Evolutionary conservation across 2,797 vertebrate genomes (phyloP), one percentile per base, ranked within the genome.

Genomic region (Menidia menidia): DNA sequence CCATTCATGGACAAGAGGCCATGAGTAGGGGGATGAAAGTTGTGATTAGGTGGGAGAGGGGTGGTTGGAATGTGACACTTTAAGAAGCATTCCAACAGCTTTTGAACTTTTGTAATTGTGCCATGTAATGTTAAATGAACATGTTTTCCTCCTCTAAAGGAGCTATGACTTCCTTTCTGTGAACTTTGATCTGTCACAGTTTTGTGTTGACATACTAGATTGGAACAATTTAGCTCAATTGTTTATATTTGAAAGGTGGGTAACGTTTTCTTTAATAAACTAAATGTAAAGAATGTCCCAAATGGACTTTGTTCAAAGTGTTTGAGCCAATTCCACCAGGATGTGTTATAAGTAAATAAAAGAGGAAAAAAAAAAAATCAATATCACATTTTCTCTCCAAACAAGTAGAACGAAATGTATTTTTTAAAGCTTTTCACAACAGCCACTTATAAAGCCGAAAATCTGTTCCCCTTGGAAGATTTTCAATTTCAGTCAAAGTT

Each of bases 11-110:
- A 76, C 68, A 70, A 75, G 78, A 81, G 76, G 83, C 81, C 73
- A 68, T 68, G 67, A 83, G 75, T 74, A 80, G 81, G 80, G 25
- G 83, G 85, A 63, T 80, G 82, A 89, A 88, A 88, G 88, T 87
- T 77, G 67, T 75, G 74, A 83, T 76, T 82, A 61, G 73, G 43
- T 62, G 15, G 50, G 62, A n/a, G 44, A 65, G 63, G 75, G 78
- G 66, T 54, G 65, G 66, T 70, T 25, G 44, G 63, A 60, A 70
- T 16, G 9, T 16, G 72, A 55, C 77, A 77, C 79, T 64, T 62
- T 57, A 71, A 83, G 48, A 56, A 55, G 51, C 52, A 77, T 80
- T 75, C 61, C 64, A 64, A 64, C 60, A 68, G 53, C 64, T 53
- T 72, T 42, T 59, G 45, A 68, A 56, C 64, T 55, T 72, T 42